Base-by-base conservation (phyloP, 2,113 vertebrate species). In the Boulengeromyrus knoepffleri region DNA sequence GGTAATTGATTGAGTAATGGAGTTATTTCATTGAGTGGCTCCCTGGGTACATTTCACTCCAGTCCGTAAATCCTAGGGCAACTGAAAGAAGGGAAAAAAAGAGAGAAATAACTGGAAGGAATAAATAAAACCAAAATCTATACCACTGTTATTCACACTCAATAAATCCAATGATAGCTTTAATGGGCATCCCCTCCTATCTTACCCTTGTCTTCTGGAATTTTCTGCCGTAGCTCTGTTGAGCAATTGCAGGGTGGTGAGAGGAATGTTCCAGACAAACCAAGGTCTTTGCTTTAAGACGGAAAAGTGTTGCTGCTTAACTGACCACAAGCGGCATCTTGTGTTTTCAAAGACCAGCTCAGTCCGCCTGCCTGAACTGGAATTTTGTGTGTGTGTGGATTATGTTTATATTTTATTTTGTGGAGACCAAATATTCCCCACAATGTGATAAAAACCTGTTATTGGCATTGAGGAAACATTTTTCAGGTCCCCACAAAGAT, bases 1-100 rank as follows among this genome's bases (percentile, higher is more conserved):
- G 92, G 95, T 95, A 95, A 96, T 94, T 94, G 95, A 95, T 92
- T 95, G 95, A 95, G 93, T 95, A 95, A 95, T 95, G 94, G 93
- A 94, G 93, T 95, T 95, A 95, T 95, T 95, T 94, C 93, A 88
- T 94, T 95, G 93, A 95, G 94, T 96, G 94, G 93, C 93, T 95
- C 93, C 94, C 93, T 92, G 93, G 94, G 94, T 93, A 92, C 92
- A 92, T 92, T 95, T 92, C 92, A 93, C 93, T 92, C 92, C 89
- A 90, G 91, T 91, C 94, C 93, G 94, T 95, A 95, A 96, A 95
- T 95, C 94, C 95, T 94, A 90, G 92, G 93, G 93, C 92, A 94
- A 94, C 93, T 92, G 91, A 58, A 53, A 49, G 91, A 89, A 90
- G 92, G 91, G 92, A 92, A 93, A 93, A 91, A 92, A 46, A 91